Evolutionary conservation across 2,113 vertebrate genomes (phyloP), one percentile per base, ranked within the genome.

Genomic region (Picathartes gymnocephalus): DNA sequence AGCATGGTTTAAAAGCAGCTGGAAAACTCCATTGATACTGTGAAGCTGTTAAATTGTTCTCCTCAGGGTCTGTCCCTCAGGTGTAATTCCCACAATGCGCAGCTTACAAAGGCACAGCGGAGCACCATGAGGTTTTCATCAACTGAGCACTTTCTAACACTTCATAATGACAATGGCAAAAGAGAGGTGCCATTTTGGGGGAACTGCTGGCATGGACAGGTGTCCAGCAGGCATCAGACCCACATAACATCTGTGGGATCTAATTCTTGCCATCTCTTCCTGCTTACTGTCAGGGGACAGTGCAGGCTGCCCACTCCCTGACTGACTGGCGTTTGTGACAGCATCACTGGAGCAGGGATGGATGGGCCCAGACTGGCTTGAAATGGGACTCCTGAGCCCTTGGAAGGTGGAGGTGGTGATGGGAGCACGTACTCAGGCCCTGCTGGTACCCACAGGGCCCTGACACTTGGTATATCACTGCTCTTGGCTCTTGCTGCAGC

Each of bases 1-100:
- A 81, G 35, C 39, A 71, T 22, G 60, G n/a, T 72, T 86, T 74
- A 89, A 92, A 92, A 96, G 58, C 58, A 76, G 60, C 37, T 87
- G 54, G 39, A 88, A 70, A 92, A 50, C 56, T 64, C 57, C 58
- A 48, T 56, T 83, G 16, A 28, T 83, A 76, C 14, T 79, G 22
- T 79, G 69, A 94, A 88, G n/a, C 4, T 42, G 21, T 9, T 88
- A 85, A 93, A 94, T 74, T 51, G 3, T 4, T 48, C 64, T 81
- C 51, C 25, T 84, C 62, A 68, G 51, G 11, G 44, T 76, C 85
- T 93, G 64, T 72, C 37, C 33, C 68, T 77, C 81, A 65, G 60
- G 42, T 50, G 16, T 39, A 20, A 72, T 35, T 93, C 57, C 37
- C 7, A 9, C 27, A 37, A 22, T 5, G 39, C 39, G 13, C n/a